Evolutionary conservation across 2,888 invertebrate species (phyloP).

Genomic region (Platycnemis pennipes): DNA sequence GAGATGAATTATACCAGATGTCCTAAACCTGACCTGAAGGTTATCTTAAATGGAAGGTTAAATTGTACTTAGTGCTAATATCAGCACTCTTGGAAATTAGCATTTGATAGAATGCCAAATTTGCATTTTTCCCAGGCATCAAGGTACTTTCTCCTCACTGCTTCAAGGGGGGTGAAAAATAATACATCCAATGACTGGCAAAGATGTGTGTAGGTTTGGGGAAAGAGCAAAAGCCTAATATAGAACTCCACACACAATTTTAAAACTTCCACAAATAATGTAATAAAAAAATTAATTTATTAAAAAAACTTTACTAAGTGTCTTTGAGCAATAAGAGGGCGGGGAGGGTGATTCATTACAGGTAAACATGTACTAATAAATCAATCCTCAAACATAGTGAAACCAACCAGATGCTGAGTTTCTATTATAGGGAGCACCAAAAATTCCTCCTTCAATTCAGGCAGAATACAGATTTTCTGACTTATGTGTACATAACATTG

Average conservation of each 20-base stretch:
- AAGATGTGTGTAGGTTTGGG: not conserved
- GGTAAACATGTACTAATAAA: not conserved
- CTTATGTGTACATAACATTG: too few relatives aligned
- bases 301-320: not conserved
- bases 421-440: not conserved
- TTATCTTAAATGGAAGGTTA: too few relatives aligned
- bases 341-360: not conserved
- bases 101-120: not conserved
- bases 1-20: too few relatives aligned
- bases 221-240: not conserved
- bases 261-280: not conserved
- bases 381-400: conserved; percentile 8
- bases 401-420: not conserved
- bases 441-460: not conserved
- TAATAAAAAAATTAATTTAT: too few relatives aligned
- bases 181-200: not conserved
- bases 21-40: too few relatives aligned
- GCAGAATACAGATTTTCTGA: not conserved
- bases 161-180: not conserved
- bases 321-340: not conserved
- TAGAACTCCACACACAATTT: not conserved
- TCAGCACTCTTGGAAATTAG: too few relatives aligned
- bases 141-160: not conserved
- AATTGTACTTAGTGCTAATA: too few relatives aligned
- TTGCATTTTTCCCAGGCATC: not conserved